Evolutionary conservation across 2,797 vertebrate species (phyloP).

Genomic region (Channa striata): DNA sequence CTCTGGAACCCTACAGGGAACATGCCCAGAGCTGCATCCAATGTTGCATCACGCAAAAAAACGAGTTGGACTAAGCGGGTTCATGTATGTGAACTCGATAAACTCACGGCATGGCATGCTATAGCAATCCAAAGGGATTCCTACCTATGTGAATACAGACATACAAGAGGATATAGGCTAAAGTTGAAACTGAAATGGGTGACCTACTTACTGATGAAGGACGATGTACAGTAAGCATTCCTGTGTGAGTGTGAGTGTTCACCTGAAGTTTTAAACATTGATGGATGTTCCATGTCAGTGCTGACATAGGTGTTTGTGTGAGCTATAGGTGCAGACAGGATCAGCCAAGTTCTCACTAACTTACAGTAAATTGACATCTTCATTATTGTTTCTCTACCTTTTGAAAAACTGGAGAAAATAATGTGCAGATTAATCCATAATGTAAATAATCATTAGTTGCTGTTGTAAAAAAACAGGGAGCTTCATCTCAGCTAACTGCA

Average conservation of each 20-base stretch:
- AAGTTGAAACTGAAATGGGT: conserved; percentile 75
- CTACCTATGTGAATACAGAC: conserved; percentile 70
- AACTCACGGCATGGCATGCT: conserved; percentile 66
- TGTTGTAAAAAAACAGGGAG: too few relatives aligned
- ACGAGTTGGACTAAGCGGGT: conserved; percentile 56
- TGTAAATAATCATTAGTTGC: too few relatives aligned
- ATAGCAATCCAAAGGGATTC: conserved; percentile 67
- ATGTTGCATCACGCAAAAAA: conserved; percentile 61
- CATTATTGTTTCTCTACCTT: too few relatives aligned
- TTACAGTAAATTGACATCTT: too few relatives aligned
- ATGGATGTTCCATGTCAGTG: too few relatives aligned
- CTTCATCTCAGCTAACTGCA: too few relatives aligned
- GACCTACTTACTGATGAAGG: conserved; percentile 66
- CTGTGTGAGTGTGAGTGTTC: conserved; percentile 32
- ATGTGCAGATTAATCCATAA: too few relatives aligned
- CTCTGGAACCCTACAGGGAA: conserved; percentile 48
- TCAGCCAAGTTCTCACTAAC: conserved; percentile 37
- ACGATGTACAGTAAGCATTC: conserved; percentile 36
- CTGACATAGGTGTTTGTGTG: too few relatives aligned
- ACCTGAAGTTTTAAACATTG: conserved; percentile 34
- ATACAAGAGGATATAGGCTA: conserved; percentile 72
- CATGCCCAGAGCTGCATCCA: conserved; percentile 62
- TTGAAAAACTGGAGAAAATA: too few relatives aligned
- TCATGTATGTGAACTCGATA: conserved; percentile 69
- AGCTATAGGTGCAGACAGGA: too few relatives aligned